phyloP scores from a whole-genome alignment of 2,797 vertebrate species.

The Hypotaenidia philippensis region DNA sequence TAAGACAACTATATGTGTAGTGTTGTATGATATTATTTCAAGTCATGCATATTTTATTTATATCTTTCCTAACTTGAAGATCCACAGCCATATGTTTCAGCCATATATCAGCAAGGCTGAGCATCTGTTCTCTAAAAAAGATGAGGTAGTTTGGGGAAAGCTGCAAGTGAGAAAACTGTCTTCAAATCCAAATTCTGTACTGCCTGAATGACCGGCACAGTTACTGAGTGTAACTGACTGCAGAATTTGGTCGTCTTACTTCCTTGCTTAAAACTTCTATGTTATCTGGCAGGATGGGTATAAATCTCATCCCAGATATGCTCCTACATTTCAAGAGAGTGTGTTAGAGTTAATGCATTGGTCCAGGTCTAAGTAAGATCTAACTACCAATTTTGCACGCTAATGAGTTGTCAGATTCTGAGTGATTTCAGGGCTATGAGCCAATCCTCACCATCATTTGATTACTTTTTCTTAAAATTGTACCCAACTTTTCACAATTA shows the following conservation, averaged over 20 bases:
- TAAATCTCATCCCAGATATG: not conserved
- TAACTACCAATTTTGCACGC: not conserved
- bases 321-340: not conserved
- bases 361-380: not conserved
- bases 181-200: constrained; percentile 1
- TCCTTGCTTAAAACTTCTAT: not conserved
- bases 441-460: not conserved
- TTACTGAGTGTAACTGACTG: not conserved
- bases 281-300: not conserved
- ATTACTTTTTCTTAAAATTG: not conserved
- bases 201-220: not conserved
- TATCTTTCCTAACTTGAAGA: constrained; percentile 45
- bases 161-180: constrained; percentile 47
- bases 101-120: constrained; percentile 28
- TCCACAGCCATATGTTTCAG: constrained; percentile 53
- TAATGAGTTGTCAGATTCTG: not conserved
- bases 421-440: not conserved
- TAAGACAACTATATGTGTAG: not conserved
- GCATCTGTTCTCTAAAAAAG: constrained; percentile 49
- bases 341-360: not conserved
- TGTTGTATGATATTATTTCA: constrained; percentile 45
- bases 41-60: constrained; percentile 58
- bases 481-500: not conserved
- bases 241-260: not conserved
- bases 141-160: constrained; percentile 26